These are phyloP conservation scores for Bradypodion ventrale DNA, from an alignment of 2,797 vertebrate genomes.

Conservation along the genomic window DNA sequence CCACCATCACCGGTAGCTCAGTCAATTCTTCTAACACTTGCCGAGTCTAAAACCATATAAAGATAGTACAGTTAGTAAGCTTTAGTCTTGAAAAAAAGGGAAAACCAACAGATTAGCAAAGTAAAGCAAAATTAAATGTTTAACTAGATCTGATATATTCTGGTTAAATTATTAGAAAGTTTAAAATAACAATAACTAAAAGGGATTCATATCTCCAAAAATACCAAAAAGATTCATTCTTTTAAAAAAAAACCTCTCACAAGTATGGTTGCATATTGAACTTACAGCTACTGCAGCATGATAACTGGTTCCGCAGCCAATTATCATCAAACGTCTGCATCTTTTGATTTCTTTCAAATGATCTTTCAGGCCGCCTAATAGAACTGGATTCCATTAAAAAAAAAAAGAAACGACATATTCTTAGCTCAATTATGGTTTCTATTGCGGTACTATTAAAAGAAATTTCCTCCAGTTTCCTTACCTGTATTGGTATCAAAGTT, in stretches of 20 bases:
- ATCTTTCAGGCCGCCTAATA: slow-evolving; percentile 92
- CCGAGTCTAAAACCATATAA: slow-evolving; percentile 81
- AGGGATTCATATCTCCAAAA: no score
- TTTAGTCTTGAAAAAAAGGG: slow-evolving; percentile 1
- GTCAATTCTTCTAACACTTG: slow-evolving; percentile 94
- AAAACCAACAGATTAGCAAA: not conserved
- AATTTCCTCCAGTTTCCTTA: slow-evolving; percentile 57
- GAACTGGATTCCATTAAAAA: slow-evolving; percentile 77
- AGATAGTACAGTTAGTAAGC: not conserved
- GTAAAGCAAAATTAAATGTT: not conserved
- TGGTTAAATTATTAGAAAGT: not conserved
- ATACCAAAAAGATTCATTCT: not conserved
- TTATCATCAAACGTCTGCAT: slow-evolving; percentile 90
- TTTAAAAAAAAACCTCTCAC: rapidly evolving
- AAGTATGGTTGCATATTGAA: slow-evolving; percentile 43
- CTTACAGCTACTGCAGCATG: slow-evolving; percentile 93
- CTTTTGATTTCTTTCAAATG: slow-evolving; percentile 94
- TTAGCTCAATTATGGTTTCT: not conserved
- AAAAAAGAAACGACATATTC: not conserved
- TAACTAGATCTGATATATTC: not conserved
- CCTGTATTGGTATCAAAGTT: slow-evolving; percentile 90
- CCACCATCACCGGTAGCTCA: slow-evolving; percentile 95
- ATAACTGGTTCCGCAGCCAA: slow-evolving; percentile 95
- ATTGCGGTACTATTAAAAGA: not conserved
- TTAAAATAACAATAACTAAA: no score